Percentiles rank a stretch among this genome's conserved stretches.
Evolutionary conservation across 2,113 vertebrate species (phyloP).

Genomic region (Oncorhynchus clarkii): DNA sequence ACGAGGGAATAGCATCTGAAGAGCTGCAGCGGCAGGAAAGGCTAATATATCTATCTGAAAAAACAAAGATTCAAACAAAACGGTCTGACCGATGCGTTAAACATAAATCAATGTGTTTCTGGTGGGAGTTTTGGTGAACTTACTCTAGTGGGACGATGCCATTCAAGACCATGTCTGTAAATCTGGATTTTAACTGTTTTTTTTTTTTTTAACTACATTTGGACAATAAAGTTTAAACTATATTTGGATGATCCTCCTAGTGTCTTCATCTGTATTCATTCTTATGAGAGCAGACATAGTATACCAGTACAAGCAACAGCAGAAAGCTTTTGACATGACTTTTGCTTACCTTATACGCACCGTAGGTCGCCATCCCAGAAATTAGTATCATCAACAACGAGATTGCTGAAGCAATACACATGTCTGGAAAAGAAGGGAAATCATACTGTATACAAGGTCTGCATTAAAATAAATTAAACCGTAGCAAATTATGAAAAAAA

Average conservation of each 20-base stretch:
- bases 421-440: slow-evolving; percentile 64
- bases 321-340: background rate
- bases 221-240: background rate
- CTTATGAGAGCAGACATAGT: background rate
- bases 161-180: background rate
- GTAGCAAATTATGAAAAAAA: no score
- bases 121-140: background rate
- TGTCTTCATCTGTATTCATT: no score
- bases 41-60: slow-evolving; percentile 7
- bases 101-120: slow-evolving; percentile 20
- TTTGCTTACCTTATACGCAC: slow-evolving; percentile 79
- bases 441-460: background rate
- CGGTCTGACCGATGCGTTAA: background rate
- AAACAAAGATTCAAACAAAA: slow-evolving; percentile 7
- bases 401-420: slow-evolving; percentile 82
- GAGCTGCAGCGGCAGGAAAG: background rate
- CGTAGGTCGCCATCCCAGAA: slow-evolving; percentile 83
- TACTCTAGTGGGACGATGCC: background rate
- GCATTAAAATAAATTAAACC: background rate
- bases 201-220: background rate
- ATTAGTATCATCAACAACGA: slow-evolving; percentile 85
- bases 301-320: background rate
- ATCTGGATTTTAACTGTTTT: no score
- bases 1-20: background rate
- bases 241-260: no score